Conservation (phyloP, 2,888 invertebrate genomes). For the Tetragonula carbonaria region DNA sequence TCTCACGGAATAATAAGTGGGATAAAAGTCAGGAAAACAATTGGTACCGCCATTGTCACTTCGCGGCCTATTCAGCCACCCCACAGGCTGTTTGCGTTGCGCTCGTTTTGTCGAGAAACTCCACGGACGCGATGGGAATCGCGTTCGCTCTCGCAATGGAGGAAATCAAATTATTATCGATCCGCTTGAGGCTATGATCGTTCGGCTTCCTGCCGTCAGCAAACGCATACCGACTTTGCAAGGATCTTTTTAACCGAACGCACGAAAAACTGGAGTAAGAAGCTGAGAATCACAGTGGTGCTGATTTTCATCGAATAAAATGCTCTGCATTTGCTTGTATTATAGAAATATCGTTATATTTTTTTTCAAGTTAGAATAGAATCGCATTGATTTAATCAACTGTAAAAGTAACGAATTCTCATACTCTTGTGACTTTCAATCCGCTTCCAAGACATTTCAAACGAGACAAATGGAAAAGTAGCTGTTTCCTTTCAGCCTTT, state of each 20-base stretch:
- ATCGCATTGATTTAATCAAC: no score
- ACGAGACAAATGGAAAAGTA: no score
- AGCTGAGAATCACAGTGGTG: no score
- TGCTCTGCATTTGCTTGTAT: no score
- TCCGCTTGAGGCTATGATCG: slow-evolving; percentile 43
- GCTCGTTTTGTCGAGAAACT: slow-evolving; percentile 47
- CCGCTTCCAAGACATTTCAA: no score
- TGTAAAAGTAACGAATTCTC: no score
- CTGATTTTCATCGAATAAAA: no score
- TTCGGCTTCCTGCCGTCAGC: slow-evolving; percentile 1
- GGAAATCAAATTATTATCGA: slow-evolving; percentile 57
- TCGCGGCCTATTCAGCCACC: slow-evolving; percentile 65
- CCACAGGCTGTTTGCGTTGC: slow-evolving; percentile 56
- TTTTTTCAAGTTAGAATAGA: no score
- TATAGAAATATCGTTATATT: no score
- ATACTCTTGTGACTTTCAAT: no score
- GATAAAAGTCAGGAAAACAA: slow-evolving; percentile 80
- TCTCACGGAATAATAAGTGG: slow-evolving; percentile 68
- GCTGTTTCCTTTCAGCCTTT: no score
- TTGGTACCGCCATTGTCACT: slow-evolving; percentile 70
- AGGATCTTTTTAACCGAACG: not conserved
- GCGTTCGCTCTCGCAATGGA: slow-evolving; percentile 41
- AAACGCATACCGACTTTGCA: slow-evolving; percentile 9
- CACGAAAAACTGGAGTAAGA: not conserved
- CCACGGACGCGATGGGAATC: slow-evolving; percentile 53